Percentiles rank a stretch among this genome's conserved stretches.
phyloP scores from a whole-genome alignment of 1,140 invertebrate species.

The Hylaeus anthracinus region DNA sequence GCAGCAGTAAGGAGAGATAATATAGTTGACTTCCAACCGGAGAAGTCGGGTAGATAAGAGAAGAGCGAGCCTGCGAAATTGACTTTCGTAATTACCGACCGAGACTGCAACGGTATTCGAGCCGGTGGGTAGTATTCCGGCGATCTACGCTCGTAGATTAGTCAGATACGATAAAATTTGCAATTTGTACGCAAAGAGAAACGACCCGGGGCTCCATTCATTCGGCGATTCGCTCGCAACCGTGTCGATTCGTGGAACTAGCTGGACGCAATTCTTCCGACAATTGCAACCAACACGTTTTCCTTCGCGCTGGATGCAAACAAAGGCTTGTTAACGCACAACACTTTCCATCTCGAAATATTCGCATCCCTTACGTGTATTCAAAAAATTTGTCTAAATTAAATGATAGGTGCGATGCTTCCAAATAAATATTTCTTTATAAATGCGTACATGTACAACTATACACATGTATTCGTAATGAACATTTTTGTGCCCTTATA shows the following conservation, averaged over 20 bases:
- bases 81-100: conserved; percentile 46
- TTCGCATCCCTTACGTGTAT: no score
- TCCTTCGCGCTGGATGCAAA: no score
- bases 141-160: conserved; percentile 17
- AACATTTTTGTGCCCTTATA: no score
- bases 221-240: neutral
- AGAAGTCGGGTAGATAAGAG: conserved; percentile 45
- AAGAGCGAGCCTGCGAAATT: conserved; percentile 32
- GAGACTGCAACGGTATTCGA: conserved; percentile 9
- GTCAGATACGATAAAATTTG: conserved; percentile 13
- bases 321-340: no score
- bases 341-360: no score
- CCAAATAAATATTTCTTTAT: no score
- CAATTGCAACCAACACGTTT: neutral
- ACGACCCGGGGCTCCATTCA: neutral
- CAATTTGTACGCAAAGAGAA: conserved; percentile 14
- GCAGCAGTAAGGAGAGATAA: conserved; percentile 42
- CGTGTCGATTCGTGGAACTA: neutral
- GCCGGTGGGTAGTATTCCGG: neutral
- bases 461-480: no score
- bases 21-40: conserved; percentile 36
- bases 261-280: neutral
- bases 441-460: no score
- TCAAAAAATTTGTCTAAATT: no score
- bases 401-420: no score